Base-by-base conservation (phyloP, 92 coral and sea anemone species). In the Anthopleura xanthogrammica region DNA sequence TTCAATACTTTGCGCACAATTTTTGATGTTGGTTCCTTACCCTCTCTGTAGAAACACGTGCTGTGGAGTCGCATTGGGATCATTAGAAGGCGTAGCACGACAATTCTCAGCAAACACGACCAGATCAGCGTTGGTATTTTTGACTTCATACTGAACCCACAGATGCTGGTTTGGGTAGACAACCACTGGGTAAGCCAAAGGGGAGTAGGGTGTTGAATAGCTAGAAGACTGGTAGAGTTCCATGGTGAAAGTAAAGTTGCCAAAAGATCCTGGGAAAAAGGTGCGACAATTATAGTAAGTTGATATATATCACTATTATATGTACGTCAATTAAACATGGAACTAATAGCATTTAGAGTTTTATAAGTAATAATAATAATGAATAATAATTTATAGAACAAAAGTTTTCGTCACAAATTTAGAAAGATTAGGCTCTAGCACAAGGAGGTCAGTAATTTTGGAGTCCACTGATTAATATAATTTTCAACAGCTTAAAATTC, bases 231-330 rank as follows among this genome's bases (percentile, higher is more conserved):
- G 60, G 74, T 55, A 79, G 0, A 79, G 60, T 0, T 79, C 52
- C 83, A 79, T 79, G 50, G 72, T 24, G 74, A 79, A 79, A 0
- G 83, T 79, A 40, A 79, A 79, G 83, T 79, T 79, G 11, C 83
- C 83, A 16, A 9, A 79, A 36, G 60, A 52, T 13, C 72, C 83
- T 79, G 83, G 42, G 24, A 50, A 64, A 46, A 46, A 46, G 9
- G 36, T 46, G 5, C 7, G 50, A 46, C 50, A 46, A 9, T 9
- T 46, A 5, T 46, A 46, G 5, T 46, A 46, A 46, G 50, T 46
- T 46, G 50, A 46, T 46, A 46, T 3, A 46, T 46, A 46, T 29
- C 36, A 29, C 1, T 29, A 29, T 29, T 29, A 29, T 29, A 29
- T 29, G 36, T 29, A 29, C 36, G 36, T 29, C 36, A 29, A 29